Conservation (phyloP, 2,113 vertebrate genomes). For the Butorides virescens region DNA sequence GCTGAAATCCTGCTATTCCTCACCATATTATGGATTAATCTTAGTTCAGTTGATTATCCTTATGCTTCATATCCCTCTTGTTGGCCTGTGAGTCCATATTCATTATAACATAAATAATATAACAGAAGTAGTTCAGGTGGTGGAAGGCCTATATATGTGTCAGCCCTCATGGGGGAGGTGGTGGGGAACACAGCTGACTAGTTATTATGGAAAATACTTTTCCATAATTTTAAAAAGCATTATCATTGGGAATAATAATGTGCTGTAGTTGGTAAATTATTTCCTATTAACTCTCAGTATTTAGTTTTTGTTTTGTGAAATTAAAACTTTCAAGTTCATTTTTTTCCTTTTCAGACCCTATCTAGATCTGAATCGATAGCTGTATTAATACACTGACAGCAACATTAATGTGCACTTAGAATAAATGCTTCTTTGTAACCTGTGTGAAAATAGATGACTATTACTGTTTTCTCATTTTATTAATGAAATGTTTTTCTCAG, state of each 20-base stretch:
- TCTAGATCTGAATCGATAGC: not conserved
- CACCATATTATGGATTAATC: not conserved
- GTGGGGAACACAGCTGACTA: not conserved
- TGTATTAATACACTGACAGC: not conserved
- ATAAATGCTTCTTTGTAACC: not conserved
- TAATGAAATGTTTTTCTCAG: not conserved
- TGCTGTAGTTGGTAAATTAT: accelerated
- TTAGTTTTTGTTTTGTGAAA: not conserved
- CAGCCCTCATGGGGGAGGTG: not conserved
- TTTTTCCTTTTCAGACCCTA: not conserved
- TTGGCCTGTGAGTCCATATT: not conserved
- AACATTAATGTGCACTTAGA: not conserved
- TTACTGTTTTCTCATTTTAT: not conserved
- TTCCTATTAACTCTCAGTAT: not conserved
- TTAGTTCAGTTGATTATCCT: not conserved
- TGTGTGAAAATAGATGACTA: not conserved
- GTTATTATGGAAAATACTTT: not conserved
- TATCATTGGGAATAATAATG: not conserved
- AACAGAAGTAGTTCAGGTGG: not conserved
- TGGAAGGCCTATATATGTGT: not conserved
- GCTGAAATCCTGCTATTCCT: not conserved
- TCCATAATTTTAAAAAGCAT: not conserved
- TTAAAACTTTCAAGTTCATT: not conserved
- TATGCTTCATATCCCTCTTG: not conserved
- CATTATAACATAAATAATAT: not conserved